These are phyloP conservation scores for Plotosus lineatus DNA, from an alignment of 2,113 vertebrate genomes.

Conservation along the genomic window DNA sequence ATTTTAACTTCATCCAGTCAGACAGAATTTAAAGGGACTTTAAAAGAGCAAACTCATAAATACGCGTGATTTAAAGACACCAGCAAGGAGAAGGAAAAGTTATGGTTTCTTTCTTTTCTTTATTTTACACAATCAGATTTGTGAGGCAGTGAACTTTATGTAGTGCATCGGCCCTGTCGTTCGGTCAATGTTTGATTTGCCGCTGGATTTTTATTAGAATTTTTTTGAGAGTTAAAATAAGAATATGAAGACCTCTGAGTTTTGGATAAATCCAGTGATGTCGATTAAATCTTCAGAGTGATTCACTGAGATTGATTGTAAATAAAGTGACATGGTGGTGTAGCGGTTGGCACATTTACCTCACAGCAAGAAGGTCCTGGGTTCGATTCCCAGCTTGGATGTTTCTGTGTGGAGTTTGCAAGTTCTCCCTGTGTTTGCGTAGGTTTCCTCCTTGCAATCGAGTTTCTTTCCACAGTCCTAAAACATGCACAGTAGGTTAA, in stretches of 20 bases:
- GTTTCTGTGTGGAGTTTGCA: too few species aligned
- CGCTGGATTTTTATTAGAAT: neutral
- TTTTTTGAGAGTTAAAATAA: neutral
- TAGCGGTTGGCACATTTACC: too few species aligned
- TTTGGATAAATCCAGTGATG: neutral
- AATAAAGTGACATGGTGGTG: too few species aligned
- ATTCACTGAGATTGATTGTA: too few species aligned
- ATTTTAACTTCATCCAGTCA: slow-evolving; percentile 9
- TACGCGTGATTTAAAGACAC: neutral
- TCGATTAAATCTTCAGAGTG: neutral
- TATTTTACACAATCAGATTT: neutral
- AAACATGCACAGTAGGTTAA: too few species aligned
- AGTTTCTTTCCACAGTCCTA: too few species aligned
- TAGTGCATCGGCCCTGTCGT: neutral
- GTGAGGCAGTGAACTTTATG: neutral
- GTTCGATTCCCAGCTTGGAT: too few species aligned
- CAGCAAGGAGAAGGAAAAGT: neutral
- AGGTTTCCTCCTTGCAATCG: too few species aligned
- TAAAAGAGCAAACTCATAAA: slow-evolving; percentile 28
- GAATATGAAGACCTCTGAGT: neutral
- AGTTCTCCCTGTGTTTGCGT: too few species aligned
- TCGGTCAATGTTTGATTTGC: neutral
- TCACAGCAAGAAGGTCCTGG: too few species aligned
- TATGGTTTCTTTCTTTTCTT: neutral
- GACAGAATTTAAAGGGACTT: slow-evolving; percentile 25